These are phyloP conservation scores for Lepidurus arcticus DNA, from an alignment of 1,140 invertebrate species.

Conservation along the genomic window DNA sequence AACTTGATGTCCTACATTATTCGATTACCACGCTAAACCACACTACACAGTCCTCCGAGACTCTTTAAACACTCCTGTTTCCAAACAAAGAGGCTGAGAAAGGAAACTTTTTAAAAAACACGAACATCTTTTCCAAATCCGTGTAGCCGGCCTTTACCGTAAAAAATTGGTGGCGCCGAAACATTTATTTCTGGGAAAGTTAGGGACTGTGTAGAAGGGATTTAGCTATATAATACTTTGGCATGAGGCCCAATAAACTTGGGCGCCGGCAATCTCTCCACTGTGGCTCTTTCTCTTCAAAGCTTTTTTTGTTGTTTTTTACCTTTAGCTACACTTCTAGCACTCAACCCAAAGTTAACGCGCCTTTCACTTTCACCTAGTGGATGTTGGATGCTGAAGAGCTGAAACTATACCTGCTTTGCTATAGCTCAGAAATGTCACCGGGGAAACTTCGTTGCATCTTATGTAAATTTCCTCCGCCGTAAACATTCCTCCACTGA, in stretches of 20 bases:
- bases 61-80: neutral
- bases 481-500: neutral
- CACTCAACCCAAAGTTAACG: neutral
- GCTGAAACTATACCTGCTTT: neutral
- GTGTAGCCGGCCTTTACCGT: neutral
- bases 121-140: neutral
- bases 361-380: neutral
- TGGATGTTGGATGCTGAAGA: neutral
- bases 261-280: neutral
- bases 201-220: neutral
- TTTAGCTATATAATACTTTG: neutral
- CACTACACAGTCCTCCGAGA: neutral
- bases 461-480: neutral
- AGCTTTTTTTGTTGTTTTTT: neutral
- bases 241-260: neutral
- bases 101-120: neutral
- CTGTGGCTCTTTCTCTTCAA: neutral
- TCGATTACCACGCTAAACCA: neutral
- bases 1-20: conserved; percentile 9
- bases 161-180: neutral
- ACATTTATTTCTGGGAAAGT: neutral
- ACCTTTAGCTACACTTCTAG: neutral
- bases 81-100: neutral
- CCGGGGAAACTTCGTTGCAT: neutral
- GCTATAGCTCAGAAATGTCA: neutral